These are phyloP conservation scores for Monopterus albus DNA, from an alignment of 2,113 vertebrate genomes.

Conservation along the genomic window DNA sequence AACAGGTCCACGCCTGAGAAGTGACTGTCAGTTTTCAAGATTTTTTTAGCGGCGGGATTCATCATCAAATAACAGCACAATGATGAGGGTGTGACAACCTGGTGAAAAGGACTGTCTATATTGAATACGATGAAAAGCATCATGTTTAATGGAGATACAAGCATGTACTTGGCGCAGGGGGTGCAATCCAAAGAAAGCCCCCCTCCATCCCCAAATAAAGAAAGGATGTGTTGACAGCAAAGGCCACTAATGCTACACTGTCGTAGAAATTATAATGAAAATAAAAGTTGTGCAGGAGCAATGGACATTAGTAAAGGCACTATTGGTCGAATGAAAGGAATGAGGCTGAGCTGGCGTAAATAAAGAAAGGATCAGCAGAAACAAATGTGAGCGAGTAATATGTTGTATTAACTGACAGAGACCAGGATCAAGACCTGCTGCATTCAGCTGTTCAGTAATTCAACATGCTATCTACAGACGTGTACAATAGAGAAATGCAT, in stretches of 20 bases:
- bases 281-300: slow-evolving; percentile 26
- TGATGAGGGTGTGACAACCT: slow-evolving; percentile 67
- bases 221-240: slow-evolving; percentile 43
- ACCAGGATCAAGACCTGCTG: slow-evolving; percentile 12
- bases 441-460: background rate
- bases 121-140: slow-evolving; percentile 61
- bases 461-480: background rate
- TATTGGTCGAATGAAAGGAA: slow-evolving; percentile 14
- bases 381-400: background rate
- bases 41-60: slow-evolving; percentile 35
- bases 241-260: slow-evolving; percentile 49
- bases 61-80: slow-evolving; percentile 56
- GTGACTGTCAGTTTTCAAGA: slow-evolving; percentile 62
- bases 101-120: slow-evolving; percentile 61
- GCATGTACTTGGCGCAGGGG: slow-evolving; percentile 11
- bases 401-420: background rate
- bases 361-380: slow-evolving; percentile 10
- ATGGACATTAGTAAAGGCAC: slow-evolving; percentile 27
- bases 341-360: slow-evolving; percentile 11
- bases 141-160: slow-evolving; percentile 50
- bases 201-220: slow-evolving; percentile 15
- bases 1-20: slow-evolving; percentile 49
- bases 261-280: slow-evolving; percentile 23
- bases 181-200: slow-evolving; percentile 23
- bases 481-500: slow-evolving; percentile 6